These are phyloP conservation scores for Galeopsomyia nigrocyanea DNA, from an alignment of 2,888 invertebrate genomes.

Conservation along the genomic window DNA sequence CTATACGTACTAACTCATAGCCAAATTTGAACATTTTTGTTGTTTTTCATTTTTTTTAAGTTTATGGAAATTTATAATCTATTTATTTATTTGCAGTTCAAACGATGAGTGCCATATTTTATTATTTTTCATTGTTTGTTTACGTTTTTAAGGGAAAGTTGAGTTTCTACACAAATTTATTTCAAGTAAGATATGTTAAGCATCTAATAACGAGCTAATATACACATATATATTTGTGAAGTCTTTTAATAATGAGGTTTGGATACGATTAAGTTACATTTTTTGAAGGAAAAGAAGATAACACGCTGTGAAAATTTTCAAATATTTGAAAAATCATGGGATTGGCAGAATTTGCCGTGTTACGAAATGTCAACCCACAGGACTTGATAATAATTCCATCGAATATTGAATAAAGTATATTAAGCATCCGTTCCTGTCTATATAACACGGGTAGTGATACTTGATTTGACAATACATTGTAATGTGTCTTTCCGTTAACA, in stretches of 20 bases:
- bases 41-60: constrained; percentile 10
- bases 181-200: too few relatives aligned
- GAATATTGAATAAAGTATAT: neutral
- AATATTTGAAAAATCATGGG: neutral
- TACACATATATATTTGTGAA: too few relatives aligned
- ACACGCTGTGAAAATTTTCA: too few relatives aligned
- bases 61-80: constrained; percentile 13
- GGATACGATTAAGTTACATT: too few relatives aligned
- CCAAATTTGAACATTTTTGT: constrained; percentile 28
- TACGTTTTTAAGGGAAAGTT: too few relatives aligned
- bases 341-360: too few relatives aligned
- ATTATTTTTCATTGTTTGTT: constrained; percentile 8
- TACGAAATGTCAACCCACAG: constrained; percentile 22
- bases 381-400: constrained; percentile 11
- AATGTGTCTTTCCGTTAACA: constrained; percentile 10
- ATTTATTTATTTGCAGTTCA: constrained; percentile 30
- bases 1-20: constrained; percentile 21
- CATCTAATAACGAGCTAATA: too few relatives aligned
- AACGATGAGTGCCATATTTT: constrained; percentile 22
- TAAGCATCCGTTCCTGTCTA: constrained; percentile 7
- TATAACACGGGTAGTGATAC: too few relatives aligned
- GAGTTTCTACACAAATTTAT: too few relatives aligned
- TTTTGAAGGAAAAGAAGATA: too few relatives aligned
- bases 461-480: constrained; percentile 34
- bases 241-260: too few relatives aligned